Conservation (phyloP, 2,888 invertebrate genomes). For the Drosophila vallismaia region DNA sequence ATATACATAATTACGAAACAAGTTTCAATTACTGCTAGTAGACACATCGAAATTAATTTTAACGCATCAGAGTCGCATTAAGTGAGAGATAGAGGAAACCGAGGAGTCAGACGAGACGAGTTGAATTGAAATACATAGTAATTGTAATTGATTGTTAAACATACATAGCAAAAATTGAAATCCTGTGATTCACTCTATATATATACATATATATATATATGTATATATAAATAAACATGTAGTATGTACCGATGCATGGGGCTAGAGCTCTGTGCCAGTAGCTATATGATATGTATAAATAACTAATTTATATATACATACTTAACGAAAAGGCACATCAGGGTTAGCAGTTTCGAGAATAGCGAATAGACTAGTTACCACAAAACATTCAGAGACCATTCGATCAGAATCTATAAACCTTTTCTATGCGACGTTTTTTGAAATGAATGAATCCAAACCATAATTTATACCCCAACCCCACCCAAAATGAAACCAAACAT, state of each 20-base stretch:
- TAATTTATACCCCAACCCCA: conserved; percentile 39
- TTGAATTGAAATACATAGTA: conserved; percentile 65
- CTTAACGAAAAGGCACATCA: conserved; percentile 38
- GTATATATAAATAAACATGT: conserved; percentile 44
- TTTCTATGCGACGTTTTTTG: conserved; percentile 37
- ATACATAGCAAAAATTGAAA: conserved; percentile 74
- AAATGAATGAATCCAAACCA: conserved; percentile 12
- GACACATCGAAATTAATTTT: conserved; percentile 74
- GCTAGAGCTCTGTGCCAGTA: conserved; percentile 33
- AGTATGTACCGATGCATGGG: conserved; percentile 31
- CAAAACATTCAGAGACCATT: conserved; percentile 19
- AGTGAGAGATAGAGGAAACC: conserved; percentile 7
- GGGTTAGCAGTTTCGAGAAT: conserved; percentile 31
- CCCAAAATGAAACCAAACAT: conserved; percentile 36
- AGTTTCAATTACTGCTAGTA: conserved; percentile 75
- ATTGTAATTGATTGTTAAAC: conserved; percentile 75
- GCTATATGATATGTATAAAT: conserved; percentile 43
- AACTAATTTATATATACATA: conserved; percentile 39
- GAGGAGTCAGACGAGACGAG: conserved; percentile 38
- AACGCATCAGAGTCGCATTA: conserved; percentile 44
- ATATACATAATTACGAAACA: conserved; percentile 57
- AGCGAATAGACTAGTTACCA: conserved; percentile 18
- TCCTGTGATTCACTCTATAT: conserved; percentile 77
- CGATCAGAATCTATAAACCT: conserved; percentile 24
- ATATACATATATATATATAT: conserved; percentile 63